A percentile compares a stretch with the other conserved stretches of the same genome.
Conservation (phyloP, 1,140 invertebrate species). For the Anthonomus grandis region DNA sequence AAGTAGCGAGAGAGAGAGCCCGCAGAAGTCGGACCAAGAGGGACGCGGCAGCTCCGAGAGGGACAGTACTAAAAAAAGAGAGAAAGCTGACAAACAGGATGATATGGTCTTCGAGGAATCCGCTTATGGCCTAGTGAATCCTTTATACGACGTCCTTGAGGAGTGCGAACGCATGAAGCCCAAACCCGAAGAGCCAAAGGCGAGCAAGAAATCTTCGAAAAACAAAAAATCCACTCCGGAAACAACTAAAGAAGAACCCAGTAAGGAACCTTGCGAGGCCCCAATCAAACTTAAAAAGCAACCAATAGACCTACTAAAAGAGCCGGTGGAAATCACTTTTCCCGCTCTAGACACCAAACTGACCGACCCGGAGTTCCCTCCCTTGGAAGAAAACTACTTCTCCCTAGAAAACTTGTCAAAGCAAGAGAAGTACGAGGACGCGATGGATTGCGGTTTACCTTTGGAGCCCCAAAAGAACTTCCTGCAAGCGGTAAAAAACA, state of each 20-base stretch:
- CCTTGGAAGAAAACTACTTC: conserved; percentile 30
- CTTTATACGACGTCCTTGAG: conserved; percentile 11
- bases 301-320: background rate
- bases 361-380: conserved; percentile 20
- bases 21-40: background rate
- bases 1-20: background rate
- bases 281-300: background rate
- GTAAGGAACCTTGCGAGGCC: background rate
- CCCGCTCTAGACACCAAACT: conserved; percentile 17
- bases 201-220: background rate
- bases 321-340: conserved; percentile 17
- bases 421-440: conserved; percentile 33
- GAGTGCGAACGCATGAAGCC: conserved; percentile 8
- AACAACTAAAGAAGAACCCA: background rate
- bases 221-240: background rate
- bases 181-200: background rate
- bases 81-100: background rate
- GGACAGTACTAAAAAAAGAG: background rate
- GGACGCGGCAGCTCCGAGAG: background rate
- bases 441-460: conserved; percentile 27
- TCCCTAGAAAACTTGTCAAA: conserved; percentile 26
- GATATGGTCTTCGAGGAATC: background rate
- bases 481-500: background rate
- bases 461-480: conserved; percentile 13
- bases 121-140: conserved; percentile 1